Percentiles rank a stretch among this genome's conserved stretches.
phyloP scores from a whole-genome alignment of 92 coral and sea anemone species.

The Paramuricea clavata region DNA sequence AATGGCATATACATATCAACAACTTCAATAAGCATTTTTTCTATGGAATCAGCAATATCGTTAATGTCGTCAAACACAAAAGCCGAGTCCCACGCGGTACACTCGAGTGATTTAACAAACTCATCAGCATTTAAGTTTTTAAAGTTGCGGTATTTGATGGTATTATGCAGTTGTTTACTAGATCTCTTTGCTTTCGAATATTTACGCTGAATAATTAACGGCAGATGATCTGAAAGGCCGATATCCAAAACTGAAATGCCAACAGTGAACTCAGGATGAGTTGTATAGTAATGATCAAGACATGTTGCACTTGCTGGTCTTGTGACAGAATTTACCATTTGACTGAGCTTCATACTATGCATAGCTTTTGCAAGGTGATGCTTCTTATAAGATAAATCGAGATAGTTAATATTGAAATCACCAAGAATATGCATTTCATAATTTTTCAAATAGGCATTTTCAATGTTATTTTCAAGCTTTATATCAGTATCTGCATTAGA shows the following conservation, averaged over 20 bases:
- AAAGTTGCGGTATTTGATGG: slow-evolving; percentile 54
- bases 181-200: slow-evolving; percentile 6
- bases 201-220: slow-evolving; percentile 25
- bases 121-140: slow-evolving; percentile 47
- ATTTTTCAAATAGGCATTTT: slow-evolving; percentile 60
- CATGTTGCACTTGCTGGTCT: slow-evolving; percentile 64
- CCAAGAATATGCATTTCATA: slow-evolving; percentile 60
- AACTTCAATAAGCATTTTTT: slow-evolving; percentile 51
- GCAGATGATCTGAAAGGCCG: slow-evolving; percentile 72
- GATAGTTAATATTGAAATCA: too few relatives aligned
- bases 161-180: slow-evolving; percentile 23
- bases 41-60: slow-evolving; percentile 50
- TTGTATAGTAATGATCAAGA: slow-evolving; percentile 63
- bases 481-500: slow-evolving; percentile 51
- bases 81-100: slow-evolving; percentile 59
- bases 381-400: too few relatives aligned
- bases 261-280: slow-evolving; percentile 55
- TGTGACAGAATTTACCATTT: slow-evolving; percentile 57
- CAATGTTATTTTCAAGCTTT: slow-evolving; percentile 63
- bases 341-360: too few relatives aligned
- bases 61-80: slow-evolving; percentile 60
- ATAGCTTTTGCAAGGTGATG: too few relatives aligned
- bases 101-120: background rate
- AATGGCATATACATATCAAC: slow-evolving; percentile 57
- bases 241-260: slow-evolving; percentile 43